Base-by-base conservation (phyloP, 1,140 invertebrate species). In the Battus philenor region DNA sequence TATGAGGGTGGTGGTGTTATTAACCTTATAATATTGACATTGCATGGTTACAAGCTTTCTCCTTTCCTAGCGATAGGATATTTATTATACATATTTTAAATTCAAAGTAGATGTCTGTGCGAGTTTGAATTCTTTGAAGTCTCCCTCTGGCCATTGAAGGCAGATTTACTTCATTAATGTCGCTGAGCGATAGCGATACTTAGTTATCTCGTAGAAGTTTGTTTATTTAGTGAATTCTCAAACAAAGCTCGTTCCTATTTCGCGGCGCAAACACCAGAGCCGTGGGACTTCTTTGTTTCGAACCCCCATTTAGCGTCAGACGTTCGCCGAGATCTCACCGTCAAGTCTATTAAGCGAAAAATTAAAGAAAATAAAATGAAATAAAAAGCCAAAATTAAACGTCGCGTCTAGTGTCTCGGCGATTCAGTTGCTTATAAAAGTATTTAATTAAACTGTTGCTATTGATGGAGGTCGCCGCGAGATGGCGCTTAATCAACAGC, bases 381-480 rank as follows among this genome's bases (percentile, higher is more conserved):
- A 59, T 60, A 76, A 78, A 79, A 74, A 65, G 55, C 60, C n/a
- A n/a, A 69, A 78, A 79, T 78, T 76, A 74, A 78, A 76, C 64
- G 47, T 66, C 47, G 51, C 65, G 72, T 59, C 68, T 72, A 60
- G 68, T 64, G 60, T 67, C 59, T 66, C 54, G 47, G 54, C 62
- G 59, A 77, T 79, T 75, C 54, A 66, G 62, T 61, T 62, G 70
- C 51, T 58, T 70, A 75, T 80, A 81, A 83, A 83, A 81, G 67
- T 81, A 65, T 81, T 84, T 84, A 76, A 84, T 81, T 80, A 84
- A 81, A 81, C 67, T 69, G 73, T 78, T 78, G 75, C 80, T 84
- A 81, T 80, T 79, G 75, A 83, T 83, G 77, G 70, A n/a, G 71
- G 69, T 64, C 65, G 55, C 77, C 76, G 70, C 72, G 69, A 81